Evolutionary conservation across 2,113 vertebrate species (phyloP).

Genomic region (Hippopotamus amphibius): DNA sequence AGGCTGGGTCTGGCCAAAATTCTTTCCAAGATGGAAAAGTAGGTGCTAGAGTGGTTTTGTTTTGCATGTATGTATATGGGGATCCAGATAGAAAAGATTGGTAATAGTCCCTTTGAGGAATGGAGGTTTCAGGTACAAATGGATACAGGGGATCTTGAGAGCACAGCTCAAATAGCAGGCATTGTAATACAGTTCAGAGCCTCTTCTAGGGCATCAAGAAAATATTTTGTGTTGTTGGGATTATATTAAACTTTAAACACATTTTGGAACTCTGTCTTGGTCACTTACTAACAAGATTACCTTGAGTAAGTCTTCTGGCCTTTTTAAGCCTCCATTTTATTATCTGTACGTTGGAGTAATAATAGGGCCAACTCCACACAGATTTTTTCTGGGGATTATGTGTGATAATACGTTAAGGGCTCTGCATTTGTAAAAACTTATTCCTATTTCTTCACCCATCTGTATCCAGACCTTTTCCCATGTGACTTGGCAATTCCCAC

Average conservation of each 20-base stretch:
- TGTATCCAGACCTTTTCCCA: not conserved
- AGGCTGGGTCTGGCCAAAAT: not conserved
- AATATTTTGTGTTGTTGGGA: not conserved
- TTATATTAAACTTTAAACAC: slow-evolving; percentile 19
- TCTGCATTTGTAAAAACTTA: not conserved
- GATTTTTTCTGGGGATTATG: not conserved
- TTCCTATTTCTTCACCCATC: not conserved
- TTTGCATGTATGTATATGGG: not conserved
- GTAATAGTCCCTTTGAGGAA: not conserved
- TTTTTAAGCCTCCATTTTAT: not conserved
- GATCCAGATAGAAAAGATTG: not conserved
- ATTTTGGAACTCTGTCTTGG: not conserved
- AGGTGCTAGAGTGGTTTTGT: not conserved
- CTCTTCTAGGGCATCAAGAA: not conserved
- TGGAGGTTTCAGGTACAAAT: not conserved
- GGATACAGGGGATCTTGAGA: not conserved
- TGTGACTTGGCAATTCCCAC: not conserved
- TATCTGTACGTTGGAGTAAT: not conserved
- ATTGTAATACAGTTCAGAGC: not conserved
- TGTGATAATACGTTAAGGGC: not conserved
- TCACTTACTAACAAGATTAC: slow-evolving; percentile 22
- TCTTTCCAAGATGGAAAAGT: not conserved
- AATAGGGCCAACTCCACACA: not conserved
- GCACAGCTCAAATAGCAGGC: not conserved
- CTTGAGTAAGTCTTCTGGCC: not conserved